A percentile compares a stretch with the other conserved stretches of the same genome.
These are phyloP conservation scores for Muricea muricata DNA, from an alignment of 92 coral and sea anemone species.

Conservation along the genomic window DNA sequence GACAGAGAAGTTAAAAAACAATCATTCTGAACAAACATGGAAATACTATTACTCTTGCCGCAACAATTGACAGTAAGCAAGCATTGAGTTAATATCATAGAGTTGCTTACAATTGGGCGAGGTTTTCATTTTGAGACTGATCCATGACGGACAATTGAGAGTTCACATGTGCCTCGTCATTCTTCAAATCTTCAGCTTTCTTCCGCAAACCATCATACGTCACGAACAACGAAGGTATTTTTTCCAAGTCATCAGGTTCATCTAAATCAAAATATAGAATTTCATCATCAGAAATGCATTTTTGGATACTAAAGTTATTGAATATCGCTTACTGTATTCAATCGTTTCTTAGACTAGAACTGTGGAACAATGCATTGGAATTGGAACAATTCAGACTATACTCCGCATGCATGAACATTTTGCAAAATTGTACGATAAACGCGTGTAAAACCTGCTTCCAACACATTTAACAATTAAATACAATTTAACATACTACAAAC, in stretches of 20 bases:
- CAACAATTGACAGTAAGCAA: no score
- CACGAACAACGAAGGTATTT: conserved; percentile 7
- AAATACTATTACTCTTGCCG: no score
- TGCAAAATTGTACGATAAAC: not conserved
- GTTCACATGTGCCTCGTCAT: not conserved
- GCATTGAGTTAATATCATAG: no score
- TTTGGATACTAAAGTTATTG: no score
- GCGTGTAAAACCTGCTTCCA: not conserved
- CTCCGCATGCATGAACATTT: no score
- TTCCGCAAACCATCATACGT: conserved; percentile 15
- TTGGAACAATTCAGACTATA: no score
- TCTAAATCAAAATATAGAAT: conserved; percentile 16
- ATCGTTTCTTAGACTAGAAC: no score
- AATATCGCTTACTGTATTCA: no score
- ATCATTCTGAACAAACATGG: no score
- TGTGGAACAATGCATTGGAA: no score
- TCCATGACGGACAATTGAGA: not conserved
- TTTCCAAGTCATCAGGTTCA: conserved; percentile 1
- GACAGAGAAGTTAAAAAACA: no score
- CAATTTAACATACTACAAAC: not conserved
- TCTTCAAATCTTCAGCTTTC: conserved; percentile 25
- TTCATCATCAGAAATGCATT: no score
- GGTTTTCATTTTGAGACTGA: conserved; percentile 4
- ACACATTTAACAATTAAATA: not conserved
- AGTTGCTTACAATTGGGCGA: conserved; percentile 14